phyloP scores from a whole-genome alignment of 2,888 invertebrate genomes.

The Lathronympha strigana region DNA sequence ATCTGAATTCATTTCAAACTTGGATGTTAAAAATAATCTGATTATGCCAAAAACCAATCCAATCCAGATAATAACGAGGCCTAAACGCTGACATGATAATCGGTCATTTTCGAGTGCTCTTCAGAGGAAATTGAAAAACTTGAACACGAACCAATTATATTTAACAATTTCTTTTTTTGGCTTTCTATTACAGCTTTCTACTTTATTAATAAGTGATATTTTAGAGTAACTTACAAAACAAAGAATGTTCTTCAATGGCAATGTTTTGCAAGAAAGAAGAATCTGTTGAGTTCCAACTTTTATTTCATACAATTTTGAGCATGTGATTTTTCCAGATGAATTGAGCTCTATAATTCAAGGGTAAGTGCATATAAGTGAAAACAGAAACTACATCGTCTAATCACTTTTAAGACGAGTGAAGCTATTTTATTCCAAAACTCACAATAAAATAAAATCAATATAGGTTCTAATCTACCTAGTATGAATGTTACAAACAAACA shows the following conservation, averaged over 20 bases:
- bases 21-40: conserved; percentile 16
- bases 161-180: conserved; percentile 5
- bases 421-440: too few species aligned
- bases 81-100: conserved; percentile 28
- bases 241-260: background rate
- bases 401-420: too few species aligned
- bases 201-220: background rate
- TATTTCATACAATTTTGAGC: too few species aligned
- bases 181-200: background rate
- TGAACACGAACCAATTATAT: conserved; percentile 11
- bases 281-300: too few species aligned
- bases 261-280: background rate
- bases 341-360: too few species aligned
- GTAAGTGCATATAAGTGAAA: too few species aligned
- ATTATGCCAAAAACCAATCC: conserved; percentile 27
- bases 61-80: conserved; percentile 19
- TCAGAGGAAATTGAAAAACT: conserved; percentile 34
- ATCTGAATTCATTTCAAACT: conserved; percentile 1
- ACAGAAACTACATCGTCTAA: too few species aligned
- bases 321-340: too few species aligned
- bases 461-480: too few species aligned
- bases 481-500: too few species aligned
- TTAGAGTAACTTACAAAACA: background rate
- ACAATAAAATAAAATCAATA: too few species aligned
- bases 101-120: conserved; percentile 30